Base-by-base conservation (phyloP, 2,797 vertebrate genomes). In the Argentina silus region DNA sequence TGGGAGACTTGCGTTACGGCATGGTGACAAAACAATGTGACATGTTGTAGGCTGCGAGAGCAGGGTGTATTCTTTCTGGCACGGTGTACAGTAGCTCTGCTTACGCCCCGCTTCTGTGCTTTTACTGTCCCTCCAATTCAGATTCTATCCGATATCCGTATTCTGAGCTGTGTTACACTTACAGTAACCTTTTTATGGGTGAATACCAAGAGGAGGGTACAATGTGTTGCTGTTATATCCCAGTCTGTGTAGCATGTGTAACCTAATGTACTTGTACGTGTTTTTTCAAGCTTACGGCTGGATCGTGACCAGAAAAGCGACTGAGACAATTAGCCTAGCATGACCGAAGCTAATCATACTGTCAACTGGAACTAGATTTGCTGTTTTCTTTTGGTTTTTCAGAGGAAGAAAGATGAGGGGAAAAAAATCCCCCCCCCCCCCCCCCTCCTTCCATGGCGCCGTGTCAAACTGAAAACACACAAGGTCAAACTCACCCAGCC, bases 371-470 rank as follows among this genome's bases (percentile, higher is more conserved):
- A 17, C 59, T 68, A 67, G 59, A 70, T 15, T 36, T 44, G 56
- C 19, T 47, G 21, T 19, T 43, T 77, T 47, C 67, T 81, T 23
- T 42, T 75, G n/a, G 73, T 67, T 79, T 36, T 79, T 50, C 69
- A 86, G 85, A 72, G 19, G 69, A 70, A 68, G 57, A 74, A 55
- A 1, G n/a, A 78, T 3, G 64, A 78, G 10, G 12, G 23, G 21
- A 15, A 21, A 27, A 44, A 4, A 53, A 70, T 4, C 53, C 12
- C 27, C 6, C 19, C 1, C 11, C 7, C 63, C 9, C 8, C 8
- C 15, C 9, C 15, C 43, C 2, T 8, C 44, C 12, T 9, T 51
- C 43, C 64, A 23, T 36, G 48, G 42, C 21, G 44, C 67, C 21
- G n/a, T 45, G 48, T 36, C 17, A 63, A 45, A 69, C 42, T 7